Percentiles rank a stretch among this genome's conserved stretches.
Conservation (phyloP, 2,113 vertebrate genomes). For the Tyrannus savana region DNA sequence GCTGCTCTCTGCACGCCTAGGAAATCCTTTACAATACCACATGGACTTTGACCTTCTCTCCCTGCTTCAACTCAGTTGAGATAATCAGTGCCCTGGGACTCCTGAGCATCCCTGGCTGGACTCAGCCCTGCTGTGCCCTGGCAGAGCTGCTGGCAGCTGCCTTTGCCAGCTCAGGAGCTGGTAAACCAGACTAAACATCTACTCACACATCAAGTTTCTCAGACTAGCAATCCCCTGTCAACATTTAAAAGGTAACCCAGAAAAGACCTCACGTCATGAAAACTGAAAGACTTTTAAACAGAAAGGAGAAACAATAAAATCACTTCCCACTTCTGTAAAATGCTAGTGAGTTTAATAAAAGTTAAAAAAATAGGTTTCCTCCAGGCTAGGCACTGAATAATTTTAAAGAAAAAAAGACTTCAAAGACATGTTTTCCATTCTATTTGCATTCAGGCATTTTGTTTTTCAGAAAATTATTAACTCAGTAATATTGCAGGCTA, state of each 20-base stretch:
- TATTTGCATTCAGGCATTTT: slow-evolving; percentile 24
- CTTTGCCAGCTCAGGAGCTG: not conserved
- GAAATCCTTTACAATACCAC: not conserved
- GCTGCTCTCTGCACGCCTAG: not conserved
- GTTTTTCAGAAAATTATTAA: slow-evolving; percentile 23
- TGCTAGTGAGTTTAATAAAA: not conserved
- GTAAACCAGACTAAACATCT: not conserved
- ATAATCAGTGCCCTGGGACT: not conserved
- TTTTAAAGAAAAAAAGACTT: slow-evolving; percentile 2
- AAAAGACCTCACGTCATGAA: not conserved
- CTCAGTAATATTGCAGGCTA: not conserved
- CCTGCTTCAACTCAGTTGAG: not conserved
- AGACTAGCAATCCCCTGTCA: not conserved
- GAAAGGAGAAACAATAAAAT: not conserved
- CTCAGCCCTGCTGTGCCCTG: not conserved
- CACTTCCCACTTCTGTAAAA: not conserved
- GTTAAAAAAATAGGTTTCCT: slow-evolving; percentile 17
- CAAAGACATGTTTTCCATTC: slow-evolving; percentile 20
- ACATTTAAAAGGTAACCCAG: not conserved
- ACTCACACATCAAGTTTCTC: not conserved
- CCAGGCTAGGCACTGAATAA: slow-evolving; percentile 9
- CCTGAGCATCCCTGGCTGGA: not conserved
- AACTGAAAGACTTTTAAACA: not conserved
- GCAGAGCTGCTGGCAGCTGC: not conserved
- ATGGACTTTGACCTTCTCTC: not conserved